Percentiles rank a stretch among this genome's conserved stretches.
phyloP scores from a whole-genome alignment of 2,797 vertebrate species.

The Pelobates cultripes region DNA sequence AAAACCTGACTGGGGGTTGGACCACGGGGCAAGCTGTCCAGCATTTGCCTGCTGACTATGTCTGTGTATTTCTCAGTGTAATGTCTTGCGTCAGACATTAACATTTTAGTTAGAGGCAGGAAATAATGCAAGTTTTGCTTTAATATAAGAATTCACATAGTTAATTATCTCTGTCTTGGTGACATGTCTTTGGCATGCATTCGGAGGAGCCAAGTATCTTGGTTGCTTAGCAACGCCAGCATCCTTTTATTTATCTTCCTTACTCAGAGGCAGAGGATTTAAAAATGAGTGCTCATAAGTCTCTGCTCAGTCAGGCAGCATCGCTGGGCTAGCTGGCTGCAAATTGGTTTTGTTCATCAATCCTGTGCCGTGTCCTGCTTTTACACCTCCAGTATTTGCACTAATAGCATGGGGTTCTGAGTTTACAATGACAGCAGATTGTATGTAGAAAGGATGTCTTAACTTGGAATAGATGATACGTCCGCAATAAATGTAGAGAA shows the following conservation, averaged over 20 bases:
- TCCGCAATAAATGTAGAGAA: too few species aligned
- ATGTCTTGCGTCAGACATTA: neutral
- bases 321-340: slow-evolving; percentile 19
- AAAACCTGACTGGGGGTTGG: too few species aligned
- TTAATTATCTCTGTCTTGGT: slow-evolving; percentile 40
- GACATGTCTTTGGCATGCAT: slow-evolving; percentile 39
- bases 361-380: slow-evolving; percentile 22
- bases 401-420: neutral
- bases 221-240: slow-evolving; percentile 48
- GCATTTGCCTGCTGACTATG: too few species aligned
- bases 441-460: too few species aligned
- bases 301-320: slow-evolving; percentile 46
- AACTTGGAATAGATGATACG: too few species aligned
- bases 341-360: slow-evolving; percentile 49
- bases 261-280: slow-evolving; percentile 43
- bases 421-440: neutral
- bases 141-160: slow-evolving; percentile 10
- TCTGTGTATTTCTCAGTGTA: neutral
- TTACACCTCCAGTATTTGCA: slow-evolving; percentile 14
- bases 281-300: slow-evolving; percentile 46
- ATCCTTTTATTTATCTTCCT: slow-evolving; percentile 50
- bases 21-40: too few species aligned
- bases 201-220: slow-evolving; percentile 42
- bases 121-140: neutral
- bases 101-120: neutral